Evolutionary conservation across 2,888 invertebrate genomes (phyloP).

Genomic region (Hecatera dysodea): DNA sequence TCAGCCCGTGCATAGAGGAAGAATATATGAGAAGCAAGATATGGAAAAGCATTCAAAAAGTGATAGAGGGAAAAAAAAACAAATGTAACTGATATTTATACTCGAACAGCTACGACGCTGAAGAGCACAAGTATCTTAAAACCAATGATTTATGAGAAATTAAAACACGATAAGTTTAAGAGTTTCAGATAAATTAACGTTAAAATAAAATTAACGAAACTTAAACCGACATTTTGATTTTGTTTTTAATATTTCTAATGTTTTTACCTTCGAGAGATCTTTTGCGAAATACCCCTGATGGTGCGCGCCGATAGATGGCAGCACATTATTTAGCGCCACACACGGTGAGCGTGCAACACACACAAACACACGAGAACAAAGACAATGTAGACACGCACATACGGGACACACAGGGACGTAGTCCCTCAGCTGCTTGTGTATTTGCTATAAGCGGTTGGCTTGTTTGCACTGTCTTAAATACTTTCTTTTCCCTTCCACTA

Average conservation of each 20-base stretch:
- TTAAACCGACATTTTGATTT: conserved; percentile 83
- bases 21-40: conserved; percentile 89
- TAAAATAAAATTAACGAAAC: conserved; percentile 79
- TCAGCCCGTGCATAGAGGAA: conserved; percentile 90
- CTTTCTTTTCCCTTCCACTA: conserved; percentile 62
- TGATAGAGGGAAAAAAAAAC: conserved; percentile 83
- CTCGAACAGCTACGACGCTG: conserved; percentile 70
- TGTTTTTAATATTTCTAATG: conserved; percentile 83
- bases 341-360: conserved; percentile 91
- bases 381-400: conserved; percentile 91
- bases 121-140: conserved; percentile 83
- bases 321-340: conserved; percentile 89
- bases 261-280: conserved; percentile 98
- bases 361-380: conserved; percentile 91
- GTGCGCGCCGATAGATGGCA: conserved; percentile 89
- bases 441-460: conserved; percentile 87
- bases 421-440: conserved; percentile 88
- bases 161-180: conserved; percentile 74
- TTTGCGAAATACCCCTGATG: conserved; percentile 98
- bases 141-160: conserved; percentile 81
- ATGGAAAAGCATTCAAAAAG: conserved; percentile 89
- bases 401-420: conserved; percentile 87
- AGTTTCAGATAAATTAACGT: conserved; percentile 78
- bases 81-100: conserved; percentile 82
- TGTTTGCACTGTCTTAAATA: conserved; percentile 66